A percentile compares a stretch with the other conserved stretches of the same genome.
phyloP scores from a whole-genome alignment of 2,797 vertebrate species.

The Pipistrellus kuhlii region DNA sequence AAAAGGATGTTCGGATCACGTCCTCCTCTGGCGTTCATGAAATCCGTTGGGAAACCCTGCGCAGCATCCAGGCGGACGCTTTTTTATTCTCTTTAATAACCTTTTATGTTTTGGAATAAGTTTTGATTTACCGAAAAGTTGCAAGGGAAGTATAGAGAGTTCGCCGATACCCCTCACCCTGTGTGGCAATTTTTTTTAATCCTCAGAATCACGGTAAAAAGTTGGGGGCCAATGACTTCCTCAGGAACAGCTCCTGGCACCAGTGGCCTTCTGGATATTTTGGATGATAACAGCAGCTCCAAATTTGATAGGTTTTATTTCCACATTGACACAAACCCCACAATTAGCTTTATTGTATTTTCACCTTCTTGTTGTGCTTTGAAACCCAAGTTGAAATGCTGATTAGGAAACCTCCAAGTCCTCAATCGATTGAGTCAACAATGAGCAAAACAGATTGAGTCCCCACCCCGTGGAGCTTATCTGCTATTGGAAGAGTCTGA shows the following conservation, averaged over 20 bases:
- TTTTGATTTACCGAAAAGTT: conserved; percentile 27
- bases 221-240: background rate
- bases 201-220: background rate
- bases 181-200: background rate
- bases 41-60: background rate
- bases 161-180: background rate
- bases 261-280: background rate
- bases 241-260: background rate
- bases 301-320: conserved; percentile 29
- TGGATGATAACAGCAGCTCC: background rate
- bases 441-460: background rate
- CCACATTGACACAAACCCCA: background rate
- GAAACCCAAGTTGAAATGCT: conserved; percentile 19
- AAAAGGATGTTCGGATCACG: background rate
- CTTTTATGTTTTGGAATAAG: background rate
- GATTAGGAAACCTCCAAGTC: conserved; percentile 46
- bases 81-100: background rate
- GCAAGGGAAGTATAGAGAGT: background rate
- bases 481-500: background rate
- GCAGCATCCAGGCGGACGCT: background rate
- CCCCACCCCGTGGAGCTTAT: background rate
- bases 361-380: conserved; percentile 34
- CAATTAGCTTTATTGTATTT: conserved; percentile 24
- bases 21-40: background rate
- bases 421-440: conserved; percentile 12